Conservation (phyloP, 2,888 invertebrate genomes). For the Stenodema calcarata region DNA sequence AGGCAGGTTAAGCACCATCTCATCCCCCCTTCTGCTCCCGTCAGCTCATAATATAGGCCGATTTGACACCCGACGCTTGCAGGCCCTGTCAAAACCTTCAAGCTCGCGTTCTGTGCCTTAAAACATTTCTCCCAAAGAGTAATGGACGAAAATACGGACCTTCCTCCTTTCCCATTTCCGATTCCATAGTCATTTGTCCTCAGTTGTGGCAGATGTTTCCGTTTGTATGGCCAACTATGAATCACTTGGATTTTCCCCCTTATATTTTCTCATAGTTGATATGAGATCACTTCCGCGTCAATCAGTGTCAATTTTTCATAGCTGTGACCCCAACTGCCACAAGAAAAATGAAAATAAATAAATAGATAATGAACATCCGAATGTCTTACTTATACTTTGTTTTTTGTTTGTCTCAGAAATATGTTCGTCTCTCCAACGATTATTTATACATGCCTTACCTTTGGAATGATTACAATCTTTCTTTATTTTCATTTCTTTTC, state of each 20-base stretch:
- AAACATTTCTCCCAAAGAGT: background rate
- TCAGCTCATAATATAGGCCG: background rate
- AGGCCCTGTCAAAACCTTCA: background rate
- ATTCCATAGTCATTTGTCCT: background rate
- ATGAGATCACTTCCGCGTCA: background rate
- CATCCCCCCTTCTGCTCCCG: background rate
- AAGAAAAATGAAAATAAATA: too few relatives aligned
- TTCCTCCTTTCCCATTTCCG: background rate
- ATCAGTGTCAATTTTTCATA: background rate
- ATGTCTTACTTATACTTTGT: too few relatives aligned
- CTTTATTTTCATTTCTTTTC: too few relatives aligned
- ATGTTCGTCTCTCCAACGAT: too few relatives aligned
- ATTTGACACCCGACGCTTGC: conserved; percentile 2
- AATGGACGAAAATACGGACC: background rate
- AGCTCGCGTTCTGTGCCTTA: background rate
- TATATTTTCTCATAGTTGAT: background rate
- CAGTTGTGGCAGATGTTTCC: background rate
- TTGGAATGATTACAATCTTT: too few relatives aligned
- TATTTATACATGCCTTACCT: too few relatives aligned
- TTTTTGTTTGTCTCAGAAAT: too few relatives aligned
- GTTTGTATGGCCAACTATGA: background rate
- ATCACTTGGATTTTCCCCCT: background rate
- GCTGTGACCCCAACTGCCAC: too few relatives aligned
- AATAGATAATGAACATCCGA: too few relatives aligned
- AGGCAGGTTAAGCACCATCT: background rate